phyloP scores from a whole-genome alignment of 2,113 vertebrate genomes.

The Prietella phreatophila region DNA sequence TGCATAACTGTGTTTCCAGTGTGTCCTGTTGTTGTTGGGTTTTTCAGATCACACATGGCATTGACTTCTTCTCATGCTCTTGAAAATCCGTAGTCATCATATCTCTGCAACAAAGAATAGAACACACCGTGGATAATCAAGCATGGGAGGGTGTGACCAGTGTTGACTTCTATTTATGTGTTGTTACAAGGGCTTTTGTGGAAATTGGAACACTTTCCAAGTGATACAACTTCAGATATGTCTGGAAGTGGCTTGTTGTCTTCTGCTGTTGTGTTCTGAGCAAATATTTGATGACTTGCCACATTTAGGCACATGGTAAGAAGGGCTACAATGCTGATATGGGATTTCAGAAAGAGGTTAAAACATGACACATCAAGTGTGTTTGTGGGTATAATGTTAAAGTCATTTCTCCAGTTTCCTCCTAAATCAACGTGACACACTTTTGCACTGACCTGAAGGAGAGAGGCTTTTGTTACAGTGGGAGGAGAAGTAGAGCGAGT shows the following conservation, averaged over 20 bases:
- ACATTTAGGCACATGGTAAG: background rate
- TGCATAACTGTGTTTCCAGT: background rate
- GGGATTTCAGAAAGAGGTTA: background rate
- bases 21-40: background rate
- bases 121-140: constrained; percentile 21
- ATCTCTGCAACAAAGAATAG: constrained; percentile 17
- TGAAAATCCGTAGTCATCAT: background rate
- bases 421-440: constrained; percentile 32
- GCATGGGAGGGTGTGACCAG: background rate
- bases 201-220: background rate
- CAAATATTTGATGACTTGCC: background rate
- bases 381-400: constrained; percentile 21
- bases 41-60: background rate
- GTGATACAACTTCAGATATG: background rate
- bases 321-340: background rate
- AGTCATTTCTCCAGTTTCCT: constrained; percentile 8
- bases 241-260: background rate
- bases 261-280: background rate
- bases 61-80: constrained; percentile 11
- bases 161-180: background rate
- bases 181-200: background rate
- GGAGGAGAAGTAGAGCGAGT: constrained; percentile 59
- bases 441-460: constrained; percentile 59
- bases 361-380: background rate
- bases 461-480: constrained; percentile 60